Conservation (phyloP, 2,113 vertebrate genomes). For the Mus pahari region DNA sequence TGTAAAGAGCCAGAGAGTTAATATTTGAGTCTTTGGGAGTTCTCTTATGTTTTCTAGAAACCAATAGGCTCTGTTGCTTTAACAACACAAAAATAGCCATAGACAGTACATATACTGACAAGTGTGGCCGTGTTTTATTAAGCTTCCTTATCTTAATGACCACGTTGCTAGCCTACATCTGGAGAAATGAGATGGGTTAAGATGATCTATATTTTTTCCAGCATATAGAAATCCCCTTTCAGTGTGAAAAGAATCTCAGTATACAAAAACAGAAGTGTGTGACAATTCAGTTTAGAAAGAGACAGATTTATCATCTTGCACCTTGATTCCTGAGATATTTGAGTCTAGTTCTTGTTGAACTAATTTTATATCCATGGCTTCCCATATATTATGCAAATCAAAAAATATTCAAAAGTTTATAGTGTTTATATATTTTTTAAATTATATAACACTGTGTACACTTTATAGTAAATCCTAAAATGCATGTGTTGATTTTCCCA, state of each 20-base stretch:
- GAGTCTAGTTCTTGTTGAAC: neutral
- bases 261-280: neutral
- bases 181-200: neutral
- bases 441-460: neutral
- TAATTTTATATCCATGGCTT: neutral
- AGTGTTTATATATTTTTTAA: neutral
- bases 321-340: neutral
- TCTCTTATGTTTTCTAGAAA: neutral
- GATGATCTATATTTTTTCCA: neutral
- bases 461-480: neutral
- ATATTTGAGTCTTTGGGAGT: neutral
- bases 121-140: neutral
- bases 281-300: neutral
- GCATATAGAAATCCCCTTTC: neutral
- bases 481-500: neutral
- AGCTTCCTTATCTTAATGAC: neutral
- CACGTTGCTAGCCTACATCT: neutral
- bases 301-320: neutral
- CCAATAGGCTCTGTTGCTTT: neutral
- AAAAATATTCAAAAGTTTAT: neutral
- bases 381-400: neutral
- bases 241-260: neutral
- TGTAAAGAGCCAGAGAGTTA: neutral
- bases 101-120: neutral
- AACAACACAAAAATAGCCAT: neutral